Evolutionary conservation across 2,797 vertebrate species (phyloP), one percentile per base, ranked within the genome.

Genomic region (Sebastiscus albofasciatus): DNA sequence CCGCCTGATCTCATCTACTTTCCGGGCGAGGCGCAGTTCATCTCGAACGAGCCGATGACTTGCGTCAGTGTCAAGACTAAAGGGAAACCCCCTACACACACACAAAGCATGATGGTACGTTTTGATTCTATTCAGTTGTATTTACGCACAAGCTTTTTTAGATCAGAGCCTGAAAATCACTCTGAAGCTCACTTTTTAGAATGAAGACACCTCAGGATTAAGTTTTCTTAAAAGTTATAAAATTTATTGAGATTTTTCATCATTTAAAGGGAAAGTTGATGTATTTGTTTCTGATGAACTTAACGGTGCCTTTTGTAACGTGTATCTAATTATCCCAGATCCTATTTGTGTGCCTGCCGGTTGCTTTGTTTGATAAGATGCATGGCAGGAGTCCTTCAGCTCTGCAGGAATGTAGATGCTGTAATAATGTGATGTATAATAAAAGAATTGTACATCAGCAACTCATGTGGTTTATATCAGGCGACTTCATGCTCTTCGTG

Each of bases 371-470:
- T 46, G 42, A 46, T 16, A 46, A 13, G 10, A 64, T 72, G 36
- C 5, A 3, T 2, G 27, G 26, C 52, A 55, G n/a, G 56, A 71
- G 52, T 26, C 14, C 1, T 22, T 31, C 3, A 34, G 2, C 70
- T 75, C 56, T 72, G 42, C 70, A 52, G 59, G 42, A 80, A 62
- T 54, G 74, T 70, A 2, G 60, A 60, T 59, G 27, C 24, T 78
- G 34, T 12, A 68, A 54, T 26, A 7, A 31, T 46, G 46, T 27
- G 6, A 73, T 67, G 18, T 11, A 11, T 12, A 70, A 66, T 49
- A 49, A 84, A 77, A 67, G 3, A 4, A 1, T 3, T 68, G 11
- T 6, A 58, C 58, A 46, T 27, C 14, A 13, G n/a, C 12, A 55
- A 29, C 14, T 61, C 13, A 2, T 0, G 1, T 34, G 55, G 42